These are phyloP conservation scores for Zaprionus capensis DNA, from an alignment of 1,140 invertebrate genomes.

Conservation along the genomic window DNA sequence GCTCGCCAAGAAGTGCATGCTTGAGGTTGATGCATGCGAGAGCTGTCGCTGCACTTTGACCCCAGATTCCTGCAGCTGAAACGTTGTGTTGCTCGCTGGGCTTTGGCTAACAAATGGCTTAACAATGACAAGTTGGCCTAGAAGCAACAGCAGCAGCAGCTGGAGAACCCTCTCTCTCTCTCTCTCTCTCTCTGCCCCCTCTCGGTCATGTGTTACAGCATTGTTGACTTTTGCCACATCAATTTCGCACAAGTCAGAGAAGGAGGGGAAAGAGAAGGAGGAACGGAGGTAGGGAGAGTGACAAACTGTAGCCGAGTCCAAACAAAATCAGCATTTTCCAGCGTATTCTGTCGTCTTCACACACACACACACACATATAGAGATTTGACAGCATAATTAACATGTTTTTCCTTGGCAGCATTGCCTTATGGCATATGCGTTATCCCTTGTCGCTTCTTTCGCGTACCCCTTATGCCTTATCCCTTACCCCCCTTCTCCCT, in stretches of 20 bases:
- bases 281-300: too few species aligned
- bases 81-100: neutral
- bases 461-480: constrained; percentile 12
- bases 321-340: constrained; percentile 28
- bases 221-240: constrained; percentile 47
- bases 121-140: constrained; percentile 31
- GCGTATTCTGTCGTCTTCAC: neutral
- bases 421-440: constrained; percentile 5
- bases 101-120: constrained; percentile 36
- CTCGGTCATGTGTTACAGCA: constrained; percentile 33
- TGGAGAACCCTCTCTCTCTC: neutral
- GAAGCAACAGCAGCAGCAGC: neutral
- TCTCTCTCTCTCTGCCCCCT: neutral
- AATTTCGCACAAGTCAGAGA: constrained; percentile 25
- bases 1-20: too few species aligned
- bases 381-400: constrained; percentile 50
- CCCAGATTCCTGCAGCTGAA: neutral
- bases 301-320: neutral
- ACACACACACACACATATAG: too few species aligned
- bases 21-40: constrained; percentile 25
- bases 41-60: constrained; percentile 29
- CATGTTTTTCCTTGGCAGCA: constrained; percentile 16
- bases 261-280: neutral
- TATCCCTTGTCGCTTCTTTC: neutral
- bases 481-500: neutral